Evolutionary conservation across 2,888 invertebrate genomes (phyloP), one percentile per base, ranked within the genome.

Genomic region (Adelognathus sp.): DNA sequence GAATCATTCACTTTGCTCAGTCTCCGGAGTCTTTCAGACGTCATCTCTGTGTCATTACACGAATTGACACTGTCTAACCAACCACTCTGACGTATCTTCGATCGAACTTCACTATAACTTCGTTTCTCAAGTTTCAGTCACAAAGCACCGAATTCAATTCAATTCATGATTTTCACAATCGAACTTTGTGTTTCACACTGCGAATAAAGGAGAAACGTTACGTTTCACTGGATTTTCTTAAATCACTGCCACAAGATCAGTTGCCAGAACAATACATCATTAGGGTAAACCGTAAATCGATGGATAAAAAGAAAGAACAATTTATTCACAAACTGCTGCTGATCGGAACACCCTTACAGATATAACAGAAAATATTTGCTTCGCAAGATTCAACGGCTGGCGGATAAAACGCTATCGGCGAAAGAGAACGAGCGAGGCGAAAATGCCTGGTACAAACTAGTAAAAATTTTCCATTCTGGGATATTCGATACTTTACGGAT

Each of bases 31-130:
- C 18, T 9, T 14, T 61, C 54, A 24, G 54, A 56, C 71, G 46
- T 71, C 75, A 79, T 79, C 56, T 61, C 75, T 60, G 44, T 27
- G 60, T 75, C 60, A 67, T 75, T 67, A 61, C 14, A 39, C 44
- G 18, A 24, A 24, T 16, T 24, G 11, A n/a, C n/a, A n/a, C n/a
- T n/a, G n/a, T n/a, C n/a, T n/a, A n/a, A n/a, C n/a, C n/a, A n/a
- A n/a, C n/a, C 50, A 24, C 50, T 50, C 11, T 11, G 24, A 4
- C 3, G 50, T 24, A 21, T 24, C 24, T n/a, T 46, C 21, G 46
- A 46, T 46, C 21, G 21, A 21, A 18, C 46, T 21, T 41, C 14
- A 41, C 46, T 18, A 46, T 46, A 7, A 9, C 11, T 36, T 36
- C n/a, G n/a, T 11, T 36, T 36, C 9, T 36, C n/a, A 36, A 9